Evolutionary conservation across 2,113 vertebrate genomes (phyloP), one percentile per base, ranked within the genome.

Genomic region (Todiramphus saurophagus): DNA sequence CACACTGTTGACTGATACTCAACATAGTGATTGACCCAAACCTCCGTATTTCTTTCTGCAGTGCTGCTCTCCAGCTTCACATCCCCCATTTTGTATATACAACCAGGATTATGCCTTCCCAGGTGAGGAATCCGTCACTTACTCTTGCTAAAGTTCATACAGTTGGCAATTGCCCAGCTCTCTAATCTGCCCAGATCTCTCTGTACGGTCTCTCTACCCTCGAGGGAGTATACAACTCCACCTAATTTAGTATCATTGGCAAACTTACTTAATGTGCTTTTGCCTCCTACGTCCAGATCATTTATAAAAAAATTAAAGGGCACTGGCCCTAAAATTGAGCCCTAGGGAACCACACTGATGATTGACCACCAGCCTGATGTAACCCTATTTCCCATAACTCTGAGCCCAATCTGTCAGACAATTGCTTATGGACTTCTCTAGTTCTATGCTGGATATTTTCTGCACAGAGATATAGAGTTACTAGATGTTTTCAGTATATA

Each of bases 351-450:
- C 11, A 17, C 24, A 19, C 8, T 70, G 66, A 12, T 64, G 16
- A 64, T n/a, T 59, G 44, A 11, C 19, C 1, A 0, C 30, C 48
- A 55, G 21, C 14, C 12, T 74, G 43, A 59, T 83, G 9, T 10
- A 74, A 11, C 37, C 50, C 50, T 60, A 64, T 64, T 90, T 74
- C 19, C 30, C 48, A 2, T 14, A 68, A 8, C 16, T 6, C 41
- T 73, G n/a, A 59, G 30, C 13, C 30, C 0, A 0, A 44, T 23
- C 5, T 5, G 3, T 78, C 11, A 68, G 14, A 28, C 41, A 51
- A 2, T 39, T 85, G 31, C 20, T 89, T 5, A 44, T 17, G 9
- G 37, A 41, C 20, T 56, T 82, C 12, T 31, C 41, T 67, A 72
- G 31, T 15, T 58, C 3, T 28, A 6, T n/a, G 20, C 14, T 77